Evolutionary conservation across 2,888 invertebrate species (phyloP).

Genomic region (Zygogramma bicolorata): DNA sequence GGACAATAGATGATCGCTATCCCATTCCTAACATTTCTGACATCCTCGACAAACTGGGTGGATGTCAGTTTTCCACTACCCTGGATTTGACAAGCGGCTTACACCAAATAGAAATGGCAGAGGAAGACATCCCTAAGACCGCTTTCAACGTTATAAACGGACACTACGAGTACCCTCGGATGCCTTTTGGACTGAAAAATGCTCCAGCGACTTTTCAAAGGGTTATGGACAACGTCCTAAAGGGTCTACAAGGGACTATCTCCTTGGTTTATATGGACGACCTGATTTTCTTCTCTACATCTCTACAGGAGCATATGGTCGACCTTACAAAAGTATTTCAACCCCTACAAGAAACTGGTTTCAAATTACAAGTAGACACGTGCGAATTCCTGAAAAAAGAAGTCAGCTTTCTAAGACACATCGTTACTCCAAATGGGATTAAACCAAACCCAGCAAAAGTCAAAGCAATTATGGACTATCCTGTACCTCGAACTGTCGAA

Average conservation of each 20-base stretch:
- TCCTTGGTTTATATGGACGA: constrained; percentile 32
- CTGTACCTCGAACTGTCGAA: constrained; percentile 18
- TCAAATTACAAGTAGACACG: constrained; percentile 40
- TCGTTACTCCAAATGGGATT: constrained; percentile 29
- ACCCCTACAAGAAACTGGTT: constrained; percentile 21
- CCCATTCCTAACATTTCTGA: constrained; percentile 24
- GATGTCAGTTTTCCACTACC: constrained; percentile 23
- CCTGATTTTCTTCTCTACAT: constrained; percentile 29
- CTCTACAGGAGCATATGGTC: constrained; percentile 30
- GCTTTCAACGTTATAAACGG: constrained; percentile 30
- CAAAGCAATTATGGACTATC: constrained; percentile 21
- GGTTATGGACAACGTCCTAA: constrained; percentile 35
- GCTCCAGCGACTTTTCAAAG: constrained; percentile 36
- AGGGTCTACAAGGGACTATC: constrained; percentile 25
- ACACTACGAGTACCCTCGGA: constrained; percentile 23
- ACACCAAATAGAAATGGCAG: constrained; percentile 38
- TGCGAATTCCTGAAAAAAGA: constrained; percentile 37
- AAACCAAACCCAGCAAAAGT: constrained; percentile 40
- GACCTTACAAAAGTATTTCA: constrained; percentile 25
- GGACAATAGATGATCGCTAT: constrained; percentile 25
- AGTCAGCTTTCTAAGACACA: constrained; percentile 35
- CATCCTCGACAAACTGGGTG: constrained; percentile 23
- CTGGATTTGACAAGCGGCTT: constrained; percentile 31
- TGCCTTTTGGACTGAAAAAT: constrained; percentile 39
- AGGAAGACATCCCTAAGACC: constrained; percentile 29